Evolutionary conservation across 2,888 invertebrate species (phyloP), one percentile per base, ranked within the genome.

Genomic region (Pherbina coryleti): DNA sequence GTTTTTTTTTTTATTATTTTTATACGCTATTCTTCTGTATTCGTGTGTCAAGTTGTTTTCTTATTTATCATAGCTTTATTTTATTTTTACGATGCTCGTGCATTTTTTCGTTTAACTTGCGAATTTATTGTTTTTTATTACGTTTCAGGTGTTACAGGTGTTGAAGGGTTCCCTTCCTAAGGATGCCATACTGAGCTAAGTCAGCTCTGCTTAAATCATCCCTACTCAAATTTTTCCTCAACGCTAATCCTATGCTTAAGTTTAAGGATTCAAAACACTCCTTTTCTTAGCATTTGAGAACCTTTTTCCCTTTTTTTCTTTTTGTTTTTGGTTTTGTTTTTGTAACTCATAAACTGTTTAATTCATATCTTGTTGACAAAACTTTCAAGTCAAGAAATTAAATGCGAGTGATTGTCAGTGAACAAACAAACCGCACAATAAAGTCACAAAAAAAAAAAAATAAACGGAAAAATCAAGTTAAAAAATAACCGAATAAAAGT

Each of bases 31-130:
- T 37, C 22, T n/a, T 67, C 44, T 44, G 11, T 44, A 14, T 67
- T 67, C 22, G 17, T 70, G 7, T 70, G 49, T 64, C 19, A 44
- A 44, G n/a, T 28, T 73, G 37, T 57, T 51, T 62, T 60, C 49
- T 31, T 64, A 75, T 75, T 66, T 75, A 51, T 66, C 25, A 19
- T 31, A n/a, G 74, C 64, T 74, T 75, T 69, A 75, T 53, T 74
- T 64, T 28, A 49, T 62, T 64, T 74, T 74, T 75, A 75, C 34
- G 75, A 37, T 51, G 25, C 60, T 49, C 9, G 60, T 62, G 49
- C 14, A 53, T 53, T 75, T 75, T 34, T 75, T 53, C 49, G 25
- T 75, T 66, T 66, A 75, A 75, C 75, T 75, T 31, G 25, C 64
- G 19, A 55, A 55, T 75, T 66, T 66, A 66, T 66, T 51, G 62